Base-by-base conservation (phyloP, 2,113 vertebrate species). In the Elgaria multicarinata region DNA sequence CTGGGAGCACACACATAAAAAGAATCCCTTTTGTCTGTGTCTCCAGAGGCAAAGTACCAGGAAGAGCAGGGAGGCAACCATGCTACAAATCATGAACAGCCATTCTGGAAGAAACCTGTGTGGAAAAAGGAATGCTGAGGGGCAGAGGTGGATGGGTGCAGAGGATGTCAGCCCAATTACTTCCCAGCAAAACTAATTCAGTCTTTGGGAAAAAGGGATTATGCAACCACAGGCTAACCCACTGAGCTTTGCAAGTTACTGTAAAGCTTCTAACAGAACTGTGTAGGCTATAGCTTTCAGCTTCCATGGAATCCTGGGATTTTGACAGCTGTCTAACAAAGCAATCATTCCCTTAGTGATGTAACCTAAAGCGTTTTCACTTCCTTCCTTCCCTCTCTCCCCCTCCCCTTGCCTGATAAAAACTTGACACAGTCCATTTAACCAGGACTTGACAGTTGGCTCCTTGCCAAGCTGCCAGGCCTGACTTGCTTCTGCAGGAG, bases 291-390 rank as follows among this genome's bases (percentile, higher is more conserved):
- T 44, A 78, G 81, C 64, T 16, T 71, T 50, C 64, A 2, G 67
- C 71, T 46, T 31, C 53, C 64, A 39, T 6, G 10, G 42, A 64
- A 79, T 50, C 26, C 16, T 33, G 66, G 42, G 74, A 58, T 85
- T 62, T 39, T 66, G 82, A 85, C 76, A 85, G 83, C 87, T 42
- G 4, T 44, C 76, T 76, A 82, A 76, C 67, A 31, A 66, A 85
- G 67, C 89, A 31, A 18, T 62, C 24, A 74, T 28, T 53, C 53
- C 67, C 75, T 58, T 10, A 67, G 50, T 53, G 67, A 80, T 31
- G 67, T 91, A 80, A 91, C 87, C 42, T n/a, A 66, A 85, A 75
- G 67, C 55, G 6, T 28, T 79, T 42, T 42, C 50, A 64, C 76
- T 81, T 66, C 71, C 26, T n/a, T 42, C 20, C 24, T 28, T 42